These are phyloP conservation scores for Aegotheles bennettii DNA, from an alignment of 2,113 vertebrate genomes.

Conservation along the genomic window DNA sequence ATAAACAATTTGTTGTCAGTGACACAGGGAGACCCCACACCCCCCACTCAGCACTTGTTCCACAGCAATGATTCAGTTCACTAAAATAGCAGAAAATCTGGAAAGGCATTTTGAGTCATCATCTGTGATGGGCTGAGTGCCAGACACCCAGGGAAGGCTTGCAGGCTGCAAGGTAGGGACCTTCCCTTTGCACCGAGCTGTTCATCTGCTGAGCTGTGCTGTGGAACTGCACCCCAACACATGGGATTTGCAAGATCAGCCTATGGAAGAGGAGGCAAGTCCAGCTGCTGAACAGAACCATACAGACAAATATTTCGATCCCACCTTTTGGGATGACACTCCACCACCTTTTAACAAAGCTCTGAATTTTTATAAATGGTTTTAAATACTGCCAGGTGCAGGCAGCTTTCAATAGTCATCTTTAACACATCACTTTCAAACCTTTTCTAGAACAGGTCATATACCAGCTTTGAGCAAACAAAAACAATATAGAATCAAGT, in stretches of 20 bases:
- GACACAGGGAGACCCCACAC: background rate
- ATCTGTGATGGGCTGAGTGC: background rate
- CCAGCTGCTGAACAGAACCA: background rate
- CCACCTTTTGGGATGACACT: background rate
- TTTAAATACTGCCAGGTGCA: background rate
- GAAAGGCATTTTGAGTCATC: background rate
- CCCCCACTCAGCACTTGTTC: background rate
- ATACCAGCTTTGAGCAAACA: background rate
- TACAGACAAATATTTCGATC: accelerated
- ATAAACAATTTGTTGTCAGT: background rate
- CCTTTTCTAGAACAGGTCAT: background rate
- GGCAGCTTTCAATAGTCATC: background rate
- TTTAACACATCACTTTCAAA: background rate
- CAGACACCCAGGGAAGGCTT: background rate
- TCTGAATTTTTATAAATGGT: background rate
- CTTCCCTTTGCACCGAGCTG: background rate
- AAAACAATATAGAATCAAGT: background rate
- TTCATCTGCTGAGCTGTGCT: background rate
- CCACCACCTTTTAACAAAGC: background rate
- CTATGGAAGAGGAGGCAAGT: background rate
- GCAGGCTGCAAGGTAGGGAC: background rate
- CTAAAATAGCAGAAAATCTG: background rate
- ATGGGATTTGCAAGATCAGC: background rate
- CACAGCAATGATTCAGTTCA: background rate
- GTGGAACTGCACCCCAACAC: accelerated